Evolutionary conservation across 2,888 invertebrate genomes (phyloP).

Genomic region (Dicyrtoma fusca): DNA sequence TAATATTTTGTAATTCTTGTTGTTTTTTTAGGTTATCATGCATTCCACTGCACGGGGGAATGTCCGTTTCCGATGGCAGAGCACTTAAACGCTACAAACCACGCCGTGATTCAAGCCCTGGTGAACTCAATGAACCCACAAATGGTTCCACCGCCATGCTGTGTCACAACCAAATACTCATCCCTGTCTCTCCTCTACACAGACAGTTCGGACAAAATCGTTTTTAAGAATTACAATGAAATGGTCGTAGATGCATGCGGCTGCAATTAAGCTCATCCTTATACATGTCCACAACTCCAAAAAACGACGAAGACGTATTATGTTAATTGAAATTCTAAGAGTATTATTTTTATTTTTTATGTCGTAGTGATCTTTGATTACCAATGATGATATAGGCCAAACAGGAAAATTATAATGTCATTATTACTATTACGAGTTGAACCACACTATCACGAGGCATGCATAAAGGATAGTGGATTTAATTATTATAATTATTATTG

Average conservation of each 20-base stretch:
- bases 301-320: slow-evolving; percentile 2
- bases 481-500: too few species aligned
- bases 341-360: neutral
- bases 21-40: slow-evolving; percentile 75
- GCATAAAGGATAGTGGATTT: too few species aligned
- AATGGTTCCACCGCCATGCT: slow-evolving; percentile 92
- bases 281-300: slow-evolving; percentile 6
- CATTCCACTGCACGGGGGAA: slow-evolving; percentile 93
- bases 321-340: too few species aligned
- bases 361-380: neutral
- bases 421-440: too few species aligned
- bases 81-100: slow-evolving; percentile 95
- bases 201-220: slow-evolving; percentile 91
- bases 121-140: slow-evolving; percentile 91
- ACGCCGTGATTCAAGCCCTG: slow-evolving; percentile 96
- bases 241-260: slow-evolving; percentile 99
- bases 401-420: too few species aligned
- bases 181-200: slow-evolving; percentile 95
- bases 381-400: neutral
- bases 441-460: too few species aligned
- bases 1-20: slow-evolving; percentile 4
- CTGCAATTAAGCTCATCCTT: slow-evolving; percentile 72
- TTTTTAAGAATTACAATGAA: slow-evolving; percentile 97
- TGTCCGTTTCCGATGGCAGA: slow-evolving; percentile 93
- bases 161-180: slow-evolving; percentile 92